Evolutionary conservation across 2,888 invertebrate species (phyloP), one percentile per base, ranked within the genome.

Genomic region (Lordiphosa andalusiaca): DNA sequence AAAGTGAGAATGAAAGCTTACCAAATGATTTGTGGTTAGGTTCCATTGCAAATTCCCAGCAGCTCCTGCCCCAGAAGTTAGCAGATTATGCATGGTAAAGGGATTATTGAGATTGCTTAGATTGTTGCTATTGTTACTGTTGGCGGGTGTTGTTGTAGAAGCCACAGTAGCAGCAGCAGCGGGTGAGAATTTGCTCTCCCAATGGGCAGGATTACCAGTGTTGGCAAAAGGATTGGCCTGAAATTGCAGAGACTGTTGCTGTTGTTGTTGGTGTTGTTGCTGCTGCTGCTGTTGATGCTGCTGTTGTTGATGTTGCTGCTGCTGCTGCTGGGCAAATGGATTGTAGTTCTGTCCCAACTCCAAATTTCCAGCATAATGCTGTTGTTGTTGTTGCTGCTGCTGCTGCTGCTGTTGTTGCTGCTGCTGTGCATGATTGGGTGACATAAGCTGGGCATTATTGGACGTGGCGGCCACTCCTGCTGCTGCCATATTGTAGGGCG

Each of bases 401-500:
- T 74, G 74, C 1, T 16, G 16, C 16, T 16, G 16, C 16, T 72
- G 16, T 2, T 16, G 16, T 2, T 72, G 71, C 6, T 67, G 73
- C 41, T 83, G 73, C 59, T 85, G 85, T 25, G 77, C 75, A 58
- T 76, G 81, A 52, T 73, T 81, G 30, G 85, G 84, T 7, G 84
- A 85, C 68, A 85, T 74, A 37, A 86, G 59, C 56, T 71, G 82
- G 13, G 69, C 73, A 60, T 82, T 84, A 57, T 49, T 61, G 35
- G 72, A 67, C 37, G 73, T 58, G 25, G 54, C 69, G 7, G 69
- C 67, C 6, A 73, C 49, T 33, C 71, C 55, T 10, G 73, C 50
- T 30, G 72, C 70, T 33, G 72, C 70, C 70, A 87, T 78, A 37
- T 78, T 86, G 52, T 88, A 89, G 12, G 89, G 88, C 25, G 88